Conservation (phyloP, 2,888 invertebrate genomes). For the Sialis fuliginosa region DNA sequence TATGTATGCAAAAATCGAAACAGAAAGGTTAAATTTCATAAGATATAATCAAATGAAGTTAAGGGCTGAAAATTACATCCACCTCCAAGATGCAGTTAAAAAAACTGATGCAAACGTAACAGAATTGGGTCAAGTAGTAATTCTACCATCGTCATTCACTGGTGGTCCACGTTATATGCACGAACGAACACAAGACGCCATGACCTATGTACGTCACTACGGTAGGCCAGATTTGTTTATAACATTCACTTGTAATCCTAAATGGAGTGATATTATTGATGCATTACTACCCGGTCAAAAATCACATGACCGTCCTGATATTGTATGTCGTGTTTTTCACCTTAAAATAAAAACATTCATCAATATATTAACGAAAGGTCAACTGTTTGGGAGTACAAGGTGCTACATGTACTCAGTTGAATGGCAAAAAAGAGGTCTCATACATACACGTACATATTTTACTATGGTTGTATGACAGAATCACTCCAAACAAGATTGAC, state of each 20-base stretch:
- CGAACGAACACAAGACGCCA: slow-evolving; percentile 14
- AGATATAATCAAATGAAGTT: slow-evolving; percentile 7
- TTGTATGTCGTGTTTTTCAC: slow-evolving; percentile 11
- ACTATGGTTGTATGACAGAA: slow-evolving; percentile 17
- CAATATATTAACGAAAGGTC: slow-evolving; percentile 11
- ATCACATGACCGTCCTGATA: slow-evolving; percentile 15
- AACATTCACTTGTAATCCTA: slow-evolving; percentile 12
- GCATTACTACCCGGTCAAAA: slow-evolving; percentile 7
- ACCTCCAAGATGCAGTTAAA: background rate
- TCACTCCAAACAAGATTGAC: slow-evolving; percentile 18
- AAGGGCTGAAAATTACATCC: slow-evolving; percentile 6
- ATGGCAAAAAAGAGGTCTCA: slow-evolving; percentile 19
- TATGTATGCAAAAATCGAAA: slow-evolving; percentile 12
- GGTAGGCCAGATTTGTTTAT: slow-evolving; percentile 14
- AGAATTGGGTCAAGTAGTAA: background rate
- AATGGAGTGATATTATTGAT: slow-evolving; percentile 14
- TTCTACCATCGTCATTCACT: slow-evolving; percentile 8
- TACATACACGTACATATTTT: slow-evolving; percentile 16
- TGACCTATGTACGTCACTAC: slow-evolving; percentile 18
- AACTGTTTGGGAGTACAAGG: slow-evolving; percentile 12
- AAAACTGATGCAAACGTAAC: background rate
- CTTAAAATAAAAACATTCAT: slow-evolving; percentile 12
- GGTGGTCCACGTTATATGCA: slow-evolving; percentile 15
- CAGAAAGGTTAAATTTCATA: slow-evolving; percentile 1
- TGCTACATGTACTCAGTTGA: slow-evolving; percentile 12